These are phyloP conservation scores for Anodontia alba DNA, from an alignment of 2,888 invertebrate species.

Conservation along the genomic window DNA sequence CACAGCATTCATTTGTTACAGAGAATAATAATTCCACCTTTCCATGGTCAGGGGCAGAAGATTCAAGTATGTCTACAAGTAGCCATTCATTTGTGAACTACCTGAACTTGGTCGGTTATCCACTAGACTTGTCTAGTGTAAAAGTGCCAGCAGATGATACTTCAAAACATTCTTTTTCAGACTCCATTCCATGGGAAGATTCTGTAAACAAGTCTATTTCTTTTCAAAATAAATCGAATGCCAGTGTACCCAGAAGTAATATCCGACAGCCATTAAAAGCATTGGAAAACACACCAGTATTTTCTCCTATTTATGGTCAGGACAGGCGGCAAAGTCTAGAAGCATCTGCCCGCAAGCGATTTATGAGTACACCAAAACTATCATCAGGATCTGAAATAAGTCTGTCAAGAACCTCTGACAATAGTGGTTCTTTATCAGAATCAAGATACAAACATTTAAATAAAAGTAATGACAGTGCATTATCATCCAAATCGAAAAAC, in stretches of 20 bases:
- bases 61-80: constrained; percentile 6
- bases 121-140: constrained; percentile 40
- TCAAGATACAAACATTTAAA: constrained; percentile 19
- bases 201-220: constrained; percentile 37
- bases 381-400: constrained; percentile 37
- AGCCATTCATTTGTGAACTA: constrained; percentile 43
- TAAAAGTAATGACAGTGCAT: neutral
- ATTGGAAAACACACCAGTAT: constrained; percentile 71
- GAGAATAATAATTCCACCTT: constrained; percentile 44
- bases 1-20: constrained; percentile 24
- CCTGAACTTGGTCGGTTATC: constrained; percentile 45
- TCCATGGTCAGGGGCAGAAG: constrained; percentile 34
- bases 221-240: constrained; percentile 23
- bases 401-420: constrained; percentile 18
- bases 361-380: constrained; percentile 63
- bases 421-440: neutral
- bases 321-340: constrained; percentile 28
- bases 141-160: constrained; percentile 25
- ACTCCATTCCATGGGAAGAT: constrained; percentile 62
- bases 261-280: constrained; percentile 65
- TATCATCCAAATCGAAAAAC: neutral
- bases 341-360: constrained; percentile 36
- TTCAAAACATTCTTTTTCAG: constrained; percentile 46
- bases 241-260: constrained; percentile 16
- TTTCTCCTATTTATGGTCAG: constrained; percentile 68